Base-by-base conservation (phyloP, 2,888 invertebrate species). In the Heliconius hortense region DNA sequence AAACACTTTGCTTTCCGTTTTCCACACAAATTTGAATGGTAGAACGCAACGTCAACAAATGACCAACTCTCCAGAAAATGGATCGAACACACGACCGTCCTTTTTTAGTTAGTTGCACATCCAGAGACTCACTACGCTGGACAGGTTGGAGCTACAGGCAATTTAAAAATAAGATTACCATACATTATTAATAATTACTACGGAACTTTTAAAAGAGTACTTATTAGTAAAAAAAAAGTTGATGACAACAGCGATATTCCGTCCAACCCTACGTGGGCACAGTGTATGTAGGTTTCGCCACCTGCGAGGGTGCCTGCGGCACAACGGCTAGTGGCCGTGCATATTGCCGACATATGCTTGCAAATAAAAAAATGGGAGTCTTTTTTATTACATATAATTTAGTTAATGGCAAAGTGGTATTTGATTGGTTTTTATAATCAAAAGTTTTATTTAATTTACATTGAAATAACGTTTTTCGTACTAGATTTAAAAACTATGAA, bases 261-360 rank as follows among this genome's bases (percentile, higher is more conserved):
- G 35, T 60, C 70, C 70, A 71, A 60, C 70, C 70, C 59, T 89
- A 84, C 90, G 91, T 90, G 90, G 39, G 64, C 35, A 64, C 64
- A 35, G 64, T 90, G 91, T 56, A 53, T 56, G 69, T 31, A 39
- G 70, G 56, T 71, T 39, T 71, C 70, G 60, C 70, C 70, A 71
- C 70, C 70, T 71, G 85, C 80, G 79, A 75, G 81, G 80, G 79
- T 77, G 88, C 90, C 87, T 80, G 81, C 75, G 89, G 91, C 90
- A 80, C 84, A 89, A 89, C 89, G 88, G 86, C 79, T 79, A 73
- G 56, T 66, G 67, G 74, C 74, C 77, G 76, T 78, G 78, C 77
- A 77, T 75, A 73, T 76, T 79, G 75, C 73, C 72, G 78, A 76
- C 79, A 77, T 79, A 75, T 79, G 76, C 74, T 78, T 72, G 77